Base-by-base conservation (phyloP, 1,140 invertebrate genomes). In the Neodiprion virginianus region DNA sequence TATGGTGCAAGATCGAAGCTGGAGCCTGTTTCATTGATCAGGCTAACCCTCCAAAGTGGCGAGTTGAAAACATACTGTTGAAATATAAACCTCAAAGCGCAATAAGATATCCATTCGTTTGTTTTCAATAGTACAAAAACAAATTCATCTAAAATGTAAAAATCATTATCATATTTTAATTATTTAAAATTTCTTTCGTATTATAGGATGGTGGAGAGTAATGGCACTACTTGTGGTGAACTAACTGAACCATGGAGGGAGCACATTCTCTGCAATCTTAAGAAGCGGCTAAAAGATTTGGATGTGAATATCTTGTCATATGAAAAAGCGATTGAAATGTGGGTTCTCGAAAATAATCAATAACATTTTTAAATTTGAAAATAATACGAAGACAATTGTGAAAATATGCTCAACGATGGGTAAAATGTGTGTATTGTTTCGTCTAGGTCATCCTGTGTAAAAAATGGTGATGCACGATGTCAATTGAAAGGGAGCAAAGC, bases 1-100 rank as follows among this genome's bases (percentile, higher is more conserved):
- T 91, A 40, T 96, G 95, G 95, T 91, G 91, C 49, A 94, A 93
- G 88, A 92, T 95, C 17, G 92, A 94, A 82, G 94, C 94, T 74
- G 94, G 95, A n/a, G 94, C 94, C 69, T 94, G 94, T 81, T 89
- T 88, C 12, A 83, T 96, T 48, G 94, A 96, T 85, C 82, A 89
- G 12, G 84, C 88, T 50, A 93, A 93, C 85, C 88, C 92, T 69
- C 94, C 95, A 7, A 93, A 95, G 88, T 96, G 95, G 95, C 94
- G 90, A 74, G 85, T 85, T 70, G 87, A 40, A 40, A 40, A 40
- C 5, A 40, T 40, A 40, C 2, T 40, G 28, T 40, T 40, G 5
- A 40, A 74, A 48, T 75, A 75, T 68, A 11, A 40, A 40, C 28
- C 28, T 40, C 28, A 40, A 5, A 40, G 5, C 1, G 5, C 28